Percentiles rank a stretch among this genome's conserved stretches.
Conservation (phyloP, 2,797 vertebrate genomes). For the Pipistrellus nathusii region DNA sequence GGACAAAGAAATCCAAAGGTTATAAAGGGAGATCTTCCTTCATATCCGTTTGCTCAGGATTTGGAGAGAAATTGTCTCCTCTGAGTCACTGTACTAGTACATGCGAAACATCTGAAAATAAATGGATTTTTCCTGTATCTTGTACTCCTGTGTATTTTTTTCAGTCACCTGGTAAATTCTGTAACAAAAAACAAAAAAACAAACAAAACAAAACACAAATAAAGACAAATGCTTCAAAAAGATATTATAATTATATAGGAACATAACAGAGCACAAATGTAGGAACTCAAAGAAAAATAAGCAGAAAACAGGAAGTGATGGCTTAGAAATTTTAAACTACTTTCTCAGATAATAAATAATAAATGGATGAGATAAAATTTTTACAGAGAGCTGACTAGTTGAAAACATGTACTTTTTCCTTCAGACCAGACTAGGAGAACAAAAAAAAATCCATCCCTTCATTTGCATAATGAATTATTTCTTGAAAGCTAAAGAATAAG, state of each 20-base stretch:
- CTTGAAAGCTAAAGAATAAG: not conserved
- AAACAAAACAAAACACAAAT: slow-evolving; percentile 7
- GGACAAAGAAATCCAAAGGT: too few relatives aligned
- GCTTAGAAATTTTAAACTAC: not conserved
- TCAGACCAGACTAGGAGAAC: not conserved
- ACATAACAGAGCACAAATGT: not conserved
- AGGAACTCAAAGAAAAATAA: slow-evolving; percentile 8
- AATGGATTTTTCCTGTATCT: too few relatives aligned
- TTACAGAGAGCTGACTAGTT: not conserved
- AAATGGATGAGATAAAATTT: not conserved
- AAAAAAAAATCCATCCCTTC: not conserved
- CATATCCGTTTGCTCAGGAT: too few relatives aligned
- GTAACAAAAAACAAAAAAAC: slow-evolving; percentile 2
- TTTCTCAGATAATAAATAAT: not conserved
- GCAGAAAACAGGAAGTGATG: not conserved
- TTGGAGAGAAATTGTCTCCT: too few relatives aligned
- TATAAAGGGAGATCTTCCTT: too few relatives aligned
- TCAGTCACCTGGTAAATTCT: too few relatives aligned
- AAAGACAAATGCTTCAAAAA: slow-evolving; percentile 9
- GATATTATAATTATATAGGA: not conserved
- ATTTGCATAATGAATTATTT: not conserved
- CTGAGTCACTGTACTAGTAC: too few relatives aligned
- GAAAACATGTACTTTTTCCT: not conserved
- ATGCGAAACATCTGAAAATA: too few relatives aligned
- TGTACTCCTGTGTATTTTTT: too few relatives aligned